Base-by-base conservation (phyloP, 2,113 vertebrate genomes). In the Agapornis roseicollis region DNA sequence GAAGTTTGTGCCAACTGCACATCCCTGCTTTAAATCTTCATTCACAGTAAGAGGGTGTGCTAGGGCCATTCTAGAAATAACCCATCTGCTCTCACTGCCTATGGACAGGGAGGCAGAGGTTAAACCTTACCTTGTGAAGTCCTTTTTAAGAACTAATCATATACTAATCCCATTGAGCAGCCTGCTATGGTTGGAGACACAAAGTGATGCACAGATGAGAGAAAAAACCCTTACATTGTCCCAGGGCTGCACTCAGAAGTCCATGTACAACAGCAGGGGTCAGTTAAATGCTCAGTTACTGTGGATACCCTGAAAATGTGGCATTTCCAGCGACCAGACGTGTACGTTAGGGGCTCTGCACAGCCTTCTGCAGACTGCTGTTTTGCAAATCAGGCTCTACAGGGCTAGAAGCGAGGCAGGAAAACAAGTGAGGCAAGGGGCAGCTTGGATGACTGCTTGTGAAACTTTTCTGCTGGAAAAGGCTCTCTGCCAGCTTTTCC, bases 371-470 rank as follows among this genome's bases (percentile, higher is more conserved):
- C 83, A 89, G 83, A 81, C 61, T 86, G 69, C 79, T 91, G 71
- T 47, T 89, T 95, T 92, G 80, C 77, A 90, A 72, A 89, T 77
- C 88, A 65, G 53, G 19, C 72, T 72, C 80, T 72, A 14, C 50
- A 58, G 78, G 46, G 47, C 73, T 68, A 85, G 80, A 79, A 94
- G 66, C 68, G 90, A 95, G 77, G 89, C 79, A 86, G 63, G 56
- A 87, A 97, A 97, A 87, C 42, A 95, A 95, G 80, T 23, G 77
- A 91, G 80, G 56, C 80, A 74, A 96, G 73, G 83, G 56, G 44
- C 88, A 92, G 90, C 49, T 58, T 64, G 88, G 90, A 88, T 89
- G 92, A 68, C 56, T 66, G 85, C 74, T 95, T 94, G 73, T 89
- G 83, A 95, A 96, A 88, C 58, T 53, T 41, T 90, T 87, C 82